Percentiles rank a stretch among this genome's conserved stretches.
These are phyloP conservation scores for Athripsodes cinereus DNA, from an alignment of 2,888 invertebrate species.

Conservation along the genomic window DNA sequence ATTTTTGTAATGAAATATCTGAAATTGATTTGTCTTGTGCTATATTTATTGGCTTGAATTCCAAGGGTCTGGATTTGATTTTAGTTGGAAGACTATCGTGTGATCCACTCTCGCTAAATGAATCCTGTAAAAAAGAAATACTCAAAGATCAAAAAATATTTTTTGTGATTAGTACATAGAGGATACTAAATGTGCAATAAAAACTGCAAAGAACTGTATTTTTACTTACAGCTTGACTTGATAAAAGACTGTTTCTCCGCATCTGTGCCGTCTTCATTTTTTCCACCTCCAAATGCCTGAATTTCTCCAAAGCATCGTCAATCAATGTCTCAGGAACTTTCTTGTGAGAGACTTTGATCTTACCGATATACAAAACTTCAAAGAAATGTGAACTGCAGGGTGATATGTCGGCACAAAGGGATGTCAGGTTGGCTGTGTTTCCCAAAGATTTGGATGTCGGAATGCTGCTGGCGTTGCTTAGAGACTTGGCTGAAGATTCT, in stretches of 20 bases:
- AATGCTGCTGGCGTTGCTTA: neutral
- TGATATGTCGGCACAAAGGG: slow-evolving; percentile 71
- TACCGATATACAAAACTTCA: slow-evolving; percentile 87
- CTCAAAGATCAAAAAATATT: neutral
- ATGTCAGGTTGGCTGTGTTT: slow-evolving; percentile 62
- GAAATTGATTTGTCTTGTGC: slow-evolving; percentile 25
- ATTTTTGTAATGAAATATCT: slow-evolving; percentile 8
- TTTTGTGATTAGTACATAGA: too few species aligned
- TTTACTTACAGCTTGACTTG: slow-evolving; percentile 24
- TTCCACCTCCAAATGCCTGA: slow-evolving; percentile 72
- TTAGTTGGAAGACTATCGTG: slow-evolving; percentile 19
- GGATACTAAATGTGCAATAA: neutral
- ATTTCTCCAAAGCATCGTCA: slow-evolving; percentile 83
- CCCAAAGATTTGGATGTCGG: slow-evolving; percentile 39
- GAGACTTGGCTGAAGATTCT: neutral
- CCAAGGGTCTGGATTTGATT: slow-evolving; percentile 31
- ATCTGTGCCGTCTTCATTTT: slow-evolving; percentile 42
- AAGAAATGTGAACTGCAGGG: slow-evolving; percentile 86
- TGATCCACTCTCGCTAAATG: slow-evolving; percentile 36
- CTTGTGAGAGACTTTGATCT: slow-evolving; percentile 80
- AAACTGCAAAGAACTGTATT: too few species aligned
- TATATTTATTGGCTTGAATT: slow-evolving; percentile 24
- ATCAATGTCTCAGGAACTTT: slow-evolving; percentile 84
- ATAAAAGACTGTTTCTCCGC: slow-evolving; percentile 41
- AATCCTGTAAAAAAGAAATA: slow-evolving; percentile 36